Evolutionary conservation across 1,140 invertebrate species (phyloP).

Genomic region (Drosophila ogumai): DNA sequence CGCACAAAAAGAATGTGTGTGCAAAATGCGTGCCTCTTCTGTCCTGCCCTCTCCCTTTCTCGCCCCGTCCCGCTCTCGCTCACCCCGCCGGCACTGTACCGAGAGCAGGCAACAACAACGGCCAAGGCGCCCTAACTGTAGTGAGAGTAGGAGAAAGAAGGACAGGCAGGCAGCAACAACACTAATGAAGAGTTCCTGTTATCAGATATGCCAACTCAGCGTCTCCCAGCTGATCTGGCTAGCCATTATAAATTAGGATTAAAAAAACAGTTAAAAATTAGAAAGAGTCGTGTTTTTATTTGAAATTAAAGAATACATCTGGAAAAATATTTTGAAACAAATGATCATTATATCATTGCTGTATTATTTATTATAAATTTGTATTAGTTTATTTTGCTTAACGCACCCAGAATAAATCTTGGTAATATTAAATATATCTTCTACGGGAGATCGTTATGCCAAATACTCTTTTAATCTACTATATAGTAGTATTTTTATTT

Average conservation of each 20-base stretch:
- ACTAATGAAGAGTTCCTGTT: constrained; percentile 46
- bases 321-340: not conserved
- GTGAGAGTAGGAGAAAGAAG: constrained; percentile 37
- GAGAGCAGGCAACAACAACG: constrained; percentile 39
- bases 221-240: not conserved
- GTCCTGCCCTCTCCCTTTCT: constrained; percentile 26
- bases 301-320: not conserved
- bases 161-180: constrained; percentile 20
- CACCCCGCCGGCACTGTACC: constrained; percentile 58
- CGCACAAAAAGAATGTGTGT: constrained; percentile 43
- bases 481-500: too few species aligned
- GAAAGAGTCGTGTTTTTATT: not conserved
- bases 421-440: too few species aligned
- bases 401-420: too few species aligned
- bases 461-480: too few species aligned
- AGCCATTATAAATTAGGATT: not conserved
- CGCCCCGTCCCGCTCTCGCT: constrained; percentile 4
- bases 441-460: too few species aligned
- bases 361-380: too few species aligned
- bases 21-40: constrained; percentile 39
- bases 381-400: too few species aligned
- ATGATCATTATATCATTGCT: not conserved
- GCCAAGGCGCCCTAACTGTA: constrained; percentile 38
- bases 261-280: not conserved
- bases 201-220: constrained; percentile 22